Conservation (phyloP, 2,888 invertebrate genomes). For the Acanthoscelides obtectus region DNA sequence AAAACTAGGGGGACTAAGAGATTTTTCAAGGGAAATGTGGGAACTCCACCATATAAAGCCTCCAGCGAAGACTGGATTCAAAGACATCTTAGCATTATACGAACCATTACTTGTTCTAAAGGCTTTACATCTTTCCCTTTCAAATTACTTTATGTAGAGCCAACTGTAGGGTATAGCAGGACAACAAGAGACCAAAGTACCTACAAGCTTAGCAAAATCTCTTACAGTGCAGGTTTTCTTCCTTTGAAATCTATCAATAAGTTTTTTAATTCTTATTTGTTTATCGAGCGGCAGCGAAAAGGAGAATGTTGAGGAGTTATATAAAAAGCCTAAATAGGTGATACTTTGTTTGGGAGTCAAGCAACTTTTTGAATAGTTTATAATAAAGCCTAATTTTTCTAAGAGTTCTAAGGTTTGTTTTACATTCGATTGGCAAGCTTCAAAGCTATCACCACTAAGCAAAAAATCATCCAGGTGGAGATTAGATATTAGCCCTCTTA, state of each 20-base stretch:
- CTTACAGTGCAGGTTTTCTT: conserved; percentile 3
- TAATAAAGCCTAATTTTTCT: conserved; percentile 6
- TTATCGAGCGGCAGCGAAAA: conserved; percentile 8
- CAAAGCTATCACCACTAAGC: conserved; percentile 1
- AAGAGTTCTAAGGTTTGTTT: conserved; percentile 4
- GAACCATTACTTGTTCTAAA: background rate
- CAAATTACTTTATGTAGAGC: conserved; percentile 6
- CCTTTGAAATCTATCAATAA: conserved; percentile 1
- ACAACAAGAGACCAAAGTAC: conserved; percentile 12
- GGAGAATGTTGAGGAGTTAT: conserved; percentile 5
- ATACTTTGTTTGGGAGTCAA: background rate
- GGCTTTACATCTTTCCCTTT: conserved; percentile 6
- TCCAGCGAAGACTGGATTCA: background rate
- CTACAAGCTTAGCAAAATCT: conserved; percentile 11
- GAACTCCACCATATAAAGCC: background rate
- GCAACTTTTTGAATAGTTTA: conserved; percentile 1
- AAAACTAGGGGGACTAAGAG: background rate
- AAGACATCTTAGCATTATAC: background rate
- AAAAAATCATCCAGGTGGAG: conserved; percentile 5
- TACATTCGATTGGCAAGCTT: background rate
- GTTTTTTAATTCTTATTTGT: background rate
- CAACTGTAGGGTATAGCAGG: conserved; percentile 10
- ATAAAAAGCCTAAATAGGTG: conserved; percentile 6
- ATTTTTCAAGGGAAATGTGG: background rate
- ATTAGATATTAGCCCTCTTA: conserved; percentile 4